Evolutionary conservation across 2,797 vertebrate genomes (phyloP).

Genomic region (Alauda arvensis): DNA sequence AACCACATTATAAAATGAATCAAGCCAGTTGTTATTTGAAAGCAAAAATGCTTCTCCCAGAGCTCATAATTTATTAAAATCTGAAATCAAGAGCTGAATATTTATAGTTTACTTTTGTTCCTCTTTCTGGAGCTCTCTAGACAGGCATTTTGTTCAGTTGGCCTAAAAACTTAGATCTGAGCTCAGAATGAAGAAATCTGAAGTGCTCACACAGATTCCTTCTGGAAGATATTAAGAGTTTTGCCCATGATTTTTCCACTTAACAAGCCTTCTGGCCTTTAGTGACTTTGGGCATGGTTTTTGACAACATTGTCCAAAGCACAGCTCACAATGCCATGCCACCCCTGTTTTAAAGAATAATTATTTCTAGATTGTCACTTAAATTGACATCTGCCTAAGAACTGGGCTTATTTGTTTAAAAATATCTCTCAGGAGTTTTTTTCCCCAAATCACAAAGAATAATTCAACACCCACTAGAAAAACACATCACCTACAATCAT

Average conservation of each 20-base stretch:
- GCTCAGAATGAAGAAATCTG: neutral
- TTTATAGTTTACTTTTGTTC: conserved; percentile 53
- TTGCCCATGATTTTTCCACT: neutral
- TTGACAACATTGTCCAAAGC: neutral
- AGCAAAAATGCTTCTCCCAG: neutral
- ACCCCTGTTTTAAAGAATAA: neutral
- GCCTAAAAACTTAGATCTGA: conserved; percentile 26
- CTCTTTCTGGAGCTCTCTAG: conserved; percentile 20
- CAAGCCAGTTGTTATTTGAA: conserved; percentile 12
- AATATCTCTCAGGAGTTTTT: neutral
- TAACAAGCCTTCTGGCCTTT: neutral
- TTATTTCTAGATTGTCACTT: neutral
- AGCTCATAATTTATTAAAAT: conserved; percentile 55
- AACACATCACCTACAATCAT: neutral
- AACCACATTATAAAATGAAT: conserved; percentile 6
- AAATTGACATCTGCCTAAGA: neutral
- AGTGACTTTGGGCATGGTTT: neutral
- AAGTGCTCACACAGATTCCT: neutral
- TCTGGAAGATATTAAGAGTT: neutral
- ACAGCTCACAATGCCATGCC: neutral
- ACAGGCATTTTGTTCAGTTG: neutral
- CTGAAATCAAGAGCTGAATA: conserved; percentile 50
- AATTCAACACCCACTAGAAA: neutral
- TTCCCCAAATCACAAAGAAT: neutral
- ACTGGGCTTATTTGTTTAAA: neutral